Conservation (phyloP, 2,888 invertebrate genomes). For the Watsonalla binaria region DNA sequence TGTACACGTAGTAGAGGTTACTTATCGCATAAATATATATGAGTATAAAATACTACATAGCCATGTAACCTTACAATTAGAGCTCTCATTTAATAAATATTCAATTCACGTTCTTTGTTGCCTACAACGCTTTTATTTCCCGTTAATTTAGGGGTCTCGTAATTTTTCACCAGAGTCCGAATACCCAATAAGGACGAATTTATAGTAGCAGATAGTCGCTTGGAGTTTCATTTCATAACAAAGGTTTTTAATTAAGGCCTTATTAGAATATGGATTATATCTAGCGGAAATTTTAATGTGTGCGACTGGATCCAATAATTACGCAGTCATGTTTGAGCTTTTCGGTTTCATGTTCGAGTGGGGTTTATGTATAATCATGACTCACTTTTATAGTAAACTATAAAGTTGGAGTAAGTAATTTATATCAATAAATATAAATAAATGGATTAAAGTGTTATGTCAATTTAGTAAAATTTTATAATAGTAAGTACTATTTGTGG, state of each 20-base stretch:
- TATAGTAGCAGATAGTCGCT: neutral
- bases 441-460: too few species aligned
- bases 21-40: neutral
- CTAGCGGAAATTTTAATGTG: neutral
- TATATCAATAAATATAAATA: too few species aligned
- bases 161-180: constrained; percentile 3
- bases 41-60: too few species aligned
- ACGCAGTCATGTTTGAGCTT: neutral
- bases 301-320: neutral
- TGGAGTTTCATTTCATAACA: neutral
- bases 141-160: constrained; percentile 20
- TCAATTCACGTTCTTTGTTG: constrained; percentile 30
- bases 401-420: too few species aligned
- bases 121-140: constrained; percentile 30
- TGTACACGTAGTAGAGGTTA: neutral
- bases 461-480: too few species aligned
- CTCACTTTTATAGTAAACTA: too few species aligned
- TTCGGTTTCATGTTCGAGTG: neutral
- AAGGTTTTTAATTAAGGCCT: neutral
- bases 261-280: neutral
- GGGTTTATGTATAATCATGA: too few species aligned
- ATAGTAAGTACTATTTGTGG: too few species aligned
- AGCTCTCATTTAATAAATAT: constrained; percentile 29
- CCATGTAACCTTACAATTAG: constrained; percentile 27
- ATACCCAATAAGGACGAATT: neutral